phyloP scores from a whole-genome alignment of 2,888 invertebrate species.

The Lasioglossum marginatum region DNA sequence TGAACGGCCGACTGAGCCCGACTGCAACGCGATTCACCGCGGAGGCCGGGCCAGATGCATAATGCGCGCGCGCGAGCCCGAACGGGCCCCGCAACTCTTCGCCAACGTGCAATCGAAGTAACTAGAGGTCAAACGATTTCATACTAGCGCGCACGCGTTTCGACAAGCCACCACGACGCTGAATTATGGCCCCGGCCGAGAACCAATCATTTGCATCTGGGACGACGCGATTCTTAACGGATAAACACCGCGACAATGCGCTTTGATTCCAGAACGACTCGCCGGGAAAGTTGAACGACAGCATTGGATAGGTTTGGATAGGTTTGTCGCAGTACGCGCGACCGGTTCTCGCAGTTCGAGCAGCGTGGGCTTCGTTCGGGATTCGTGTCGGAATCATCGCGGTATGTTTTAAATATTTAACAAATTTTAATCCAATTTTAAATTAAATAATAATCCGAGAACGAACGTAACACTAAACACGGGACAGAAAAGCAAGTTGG shows the following conservation, averaged over 20 bases:
- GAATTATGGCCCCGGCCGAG: constrained; percentile 12
- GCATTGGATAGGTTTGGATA: background rate
- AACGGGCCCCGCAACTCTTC: constrained; percentile 1
- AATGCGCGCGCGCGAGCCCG: constrained; percentile 41
- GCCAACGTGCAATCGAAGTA: constrained; percentile 40
- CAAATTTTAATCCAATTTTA: too few species aligned
- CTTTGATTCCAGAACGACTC: constrained; percentile 26
- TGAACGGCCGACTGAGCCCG: constrained; percentile 49
- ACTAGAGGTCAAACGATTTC: constrained; percentile 57
- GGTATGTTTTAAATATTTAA: background rate
- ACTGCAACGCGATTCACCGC: constrained; percentile 1
- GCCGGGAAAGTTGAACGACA: background rate
- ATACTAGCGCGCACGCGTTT: background rate
- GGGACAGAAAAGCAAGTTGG: background rate
- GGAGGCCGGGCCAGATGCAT: constrained; percentile 50
- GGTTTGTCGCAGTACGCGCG: background rate
- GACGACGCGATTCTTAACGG: constrained; percentile 19
- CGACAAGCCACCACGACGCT: background rate
- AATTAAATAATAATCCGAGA: background rate
- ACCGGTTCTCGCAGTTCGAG: background rate
- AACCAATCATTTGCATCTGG: constrained; percentile 35
- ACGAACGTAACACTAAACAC: background rate
- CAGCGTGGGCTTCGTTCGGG: background rate
- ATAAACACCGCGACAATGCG: constrained; percentile 26
- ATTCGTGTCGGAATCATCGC: background rate